Percentiles rank a stretch among this genome's conserved stretches.
Conservation (phyloP, 64 coral and sea anemone species). For the Actinia equina region DNA sequence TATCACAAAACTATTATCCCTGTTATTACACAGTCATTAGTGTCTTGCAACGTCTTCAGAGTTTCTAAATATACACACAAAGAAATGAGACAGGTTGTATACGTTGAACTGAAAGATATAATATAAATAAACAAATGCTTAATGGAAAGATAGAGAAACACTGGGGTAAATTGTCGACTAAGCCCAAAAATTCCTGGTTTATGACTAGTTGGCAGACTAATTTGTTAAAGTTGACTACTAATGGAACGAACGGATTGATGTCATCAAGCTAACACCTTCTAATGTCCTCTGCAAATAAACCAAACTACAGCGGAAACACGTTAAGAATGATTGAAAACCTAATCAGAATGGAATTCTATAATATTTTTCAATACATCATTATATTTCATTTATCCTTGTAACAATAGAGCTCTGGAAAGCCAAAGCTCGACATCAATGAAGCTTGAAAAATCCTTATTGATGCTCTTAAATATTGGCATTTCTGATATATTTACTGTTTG, state of each 20-base stretch:
- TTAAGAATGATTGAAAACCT: neutral
- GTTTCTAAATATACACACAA: neutral
- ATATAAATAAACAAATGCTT: neutral
- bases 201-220: no score
- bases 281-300: neutral
- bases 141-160: neutral
- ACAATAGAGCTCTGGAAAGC: neutral
- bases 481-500: neutral
- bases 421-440: neutral
- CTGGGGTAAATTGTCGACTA: neutral
- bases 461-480: neutral
- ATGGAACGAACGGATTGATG: neutral
- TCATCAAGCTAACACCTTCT: neutral
- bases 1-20: conserved; percentile 8
- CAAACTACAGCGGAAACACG: neutral
- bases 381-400: neutral
- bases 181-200: neutral
- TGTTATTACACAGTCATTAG: neutral
- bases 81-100: neutral
- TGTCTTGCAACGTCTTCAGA: neutral
- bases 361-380: conserved; percentile 1
- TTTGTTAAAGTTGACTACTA: neutral
- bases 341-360: neutral
- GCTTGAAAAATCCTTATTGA: neutral
- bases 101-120: neutral